phyloP scores from a whole-genome alignment of 2,797 vertebrate genomes.

The Cyprinodon diabolis region DNA sequence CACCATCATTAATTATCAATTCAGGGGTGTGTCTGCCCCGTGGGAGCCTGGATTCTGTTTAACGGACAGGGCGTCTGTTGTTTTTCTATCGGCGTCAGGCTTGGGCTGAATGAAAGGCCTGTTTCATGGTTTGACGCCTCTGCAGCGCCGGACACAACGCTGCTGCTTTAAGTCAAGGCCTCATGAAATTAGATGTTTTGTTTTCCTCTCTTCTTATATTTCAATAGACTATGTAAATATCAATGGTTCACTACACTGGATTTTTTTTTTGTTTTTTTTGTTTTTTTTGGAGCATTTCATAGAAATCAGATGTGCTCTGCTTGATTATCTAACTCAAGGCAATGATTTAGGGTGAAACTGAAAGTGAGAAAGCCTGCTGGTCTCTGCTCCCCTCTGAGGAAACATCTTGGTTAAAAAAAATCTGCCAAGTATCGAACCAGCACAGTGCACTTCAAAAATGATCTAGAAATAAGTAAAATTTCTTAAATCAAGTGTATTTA shows the following conservation, averaged over 20 bases:
- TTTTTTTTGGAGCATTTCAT: no score
- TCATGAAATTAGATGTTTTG: background rate
- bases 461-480: no score
- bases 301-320: background rate
- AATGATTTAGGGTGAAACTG: background rate
- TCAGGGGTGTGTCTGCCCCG: background rate
- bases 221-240: background rate
- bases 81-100: constrained; percentile 33
- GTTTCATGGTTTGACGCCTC: constrained; percentile 49
- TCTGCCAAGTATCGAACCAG: background rate
- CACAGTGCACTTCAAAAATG: no score
- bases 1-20: background rate
- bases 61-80: background rate
- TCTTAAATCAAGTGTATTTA: no score
- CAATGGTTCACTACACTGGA: no score
- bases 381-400: background rate
- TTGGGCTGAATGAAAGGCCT: constrained; percentile 53
- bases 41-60: background rate
- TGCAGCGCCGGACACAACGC: constrained; percentile 16
- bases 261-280: no score
- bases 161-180: constrained; percentile 12
- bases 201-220: background rate
- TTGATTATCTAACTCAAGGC: background rate
- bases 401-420: background rate
- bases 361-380: background rate